Percentiles rank a stretch among this genome's conserved stretches.
These are phyloP conservation scores for Trichonephila inaurata DNA, from an alignment of 1,140 invertebrate species.

Conservation along the genomic window DNA sequence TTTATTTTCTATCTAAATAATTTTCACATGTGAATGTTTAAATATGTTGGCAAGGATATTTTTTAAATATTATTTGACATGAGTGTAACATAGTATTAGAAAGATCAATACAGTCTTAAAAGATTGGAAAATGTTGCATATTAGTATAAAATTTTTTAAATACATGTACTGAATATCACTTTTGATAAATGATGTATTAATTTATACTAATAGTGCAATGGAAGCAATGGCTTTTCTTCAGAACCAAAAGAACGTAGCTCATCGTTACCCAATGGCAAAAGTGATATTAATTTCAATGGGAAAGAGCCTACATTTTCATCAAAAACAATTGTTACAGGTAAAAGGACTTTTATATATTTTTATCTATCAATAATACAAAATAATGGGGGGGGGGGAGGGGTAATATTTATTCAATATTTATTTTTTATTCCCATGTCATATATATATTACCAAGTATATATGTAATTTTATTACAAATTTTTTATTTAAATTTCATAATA, in stretches of 20 bases:
- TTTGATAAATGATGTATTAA: no score
- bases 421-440: no score
- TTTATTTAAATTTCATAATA: no score
- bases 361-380: no score
- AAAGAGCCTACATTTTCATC: conserved; percentile 27
- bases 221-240: conserved; percentile 24
- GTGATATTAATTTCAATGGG: background rate
- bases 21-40: background rate
- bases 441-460: no score
- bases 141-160: background rate
- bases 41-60: background rate
- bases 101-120: no score
- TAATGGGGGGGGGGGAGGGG: no score
- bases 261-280: conserved; percentile 33
- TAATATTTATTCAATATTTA: no score
- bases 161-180: background rate
- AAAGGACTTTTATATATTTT: no score
- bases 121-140: background rate
- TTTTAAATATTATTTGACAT: background rate
- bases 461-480: no score
- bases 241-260: conserved; percentile 35
- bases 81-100: background rate
- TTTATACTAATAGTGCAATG: background rate
- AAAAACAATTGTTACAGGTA: conserved; percentile 63
- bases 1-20: no score